Evolutionary conservation across 2,888 invertebrate species (phyloP).

Genomic region (Leptinotarsa tumamoca): DNA sequence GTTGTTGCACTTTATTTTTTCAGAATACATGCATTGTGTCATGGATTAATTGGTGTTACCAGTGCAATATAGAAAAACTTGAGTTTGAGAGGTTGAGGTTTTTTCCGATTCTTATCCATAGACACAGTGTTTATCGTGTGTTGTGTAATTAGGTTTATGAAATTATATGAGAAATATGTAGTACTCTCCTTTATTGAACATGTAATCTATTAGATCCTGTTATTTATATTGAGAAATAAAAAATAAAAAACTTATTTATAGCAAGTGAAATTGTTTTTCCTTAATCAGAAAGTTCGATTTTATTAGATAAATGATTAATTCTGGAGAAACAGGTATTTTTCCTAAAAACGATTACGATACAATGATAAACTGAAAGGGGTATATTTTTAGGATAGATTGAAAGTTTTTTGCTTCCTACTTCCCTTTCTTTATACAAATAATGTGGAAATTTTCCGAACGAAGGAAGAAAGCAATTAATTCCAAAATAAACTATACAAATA

Average conservation of each 20-base stretch:
- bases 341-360: too few species aligned
- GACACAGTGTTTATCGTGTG: conserved; percentile 23
- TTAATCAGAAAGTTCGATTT: neutral
- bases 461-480: too few species aligned
- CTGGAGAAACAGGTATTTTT: too few species aligned
- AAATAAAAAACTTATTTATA: conserved; percentile 22
- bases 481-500: too few species aligned
- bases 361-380: too few species aligned
- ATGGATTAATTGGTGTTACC: neutral
- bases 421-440: too few species aligned
- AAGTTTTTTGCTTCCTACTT: too few species aligned
- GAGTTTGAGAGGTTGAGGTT: neutral
- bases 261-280: conserved; percentile 12
- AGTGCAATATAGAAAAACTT: neutral
- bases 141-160: conserved; percentile 31
- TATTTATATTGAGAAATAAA: conserved; percentile 36
- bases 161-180: conserved; percentile 19
- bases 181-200: conserved; percentile 32
- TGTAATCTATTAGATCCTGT: conserved; percentile 39
- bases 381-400: too few species aligned
- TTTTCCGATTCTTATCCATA: conserved; percentile 2
- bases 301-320: neutral
- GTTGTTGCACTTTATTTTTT: conserved; percentile 35
- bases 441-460: too few species aligned
- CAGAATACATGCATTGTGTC: conserved; percentile 23